Evolutionary conservation across 2,888 invertebrate genomes (phyloP).

Genomic region (Drosophila mulleri): DNA sequence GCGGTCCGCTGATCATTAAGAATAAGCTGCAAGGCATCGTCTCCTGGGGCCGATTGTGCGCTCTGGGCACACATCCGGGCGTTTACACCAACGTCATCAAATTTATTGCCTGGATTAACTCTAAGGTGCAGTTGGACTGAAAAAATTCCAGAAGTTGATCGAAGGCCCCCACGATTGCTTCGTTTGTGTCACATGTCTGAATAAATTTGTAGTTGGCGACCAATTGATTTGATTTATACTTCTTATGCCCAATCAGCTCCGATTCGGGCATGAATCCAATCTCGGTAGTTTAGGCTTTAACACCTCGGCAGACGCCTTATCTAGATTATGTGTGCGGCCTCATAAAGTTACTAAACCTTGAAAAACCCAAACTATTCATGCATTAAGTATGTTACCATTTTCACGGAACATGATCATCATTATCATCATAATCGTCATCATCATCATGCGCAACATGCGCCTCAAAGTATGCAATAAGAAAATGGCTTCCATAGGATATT

Average conservation of each 20-base stretch:
- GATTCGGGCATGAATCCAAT: conserved; percentile 20
- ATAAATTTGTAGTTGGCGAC: conserved; percentile 35
- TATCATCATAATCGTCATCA: no score
- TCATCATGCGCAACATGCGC: neutral
- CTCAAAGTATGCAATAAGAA: conserved; percentile 10
- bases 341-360: conserved; percentile 14
- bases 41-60: conserved; percentile 81
- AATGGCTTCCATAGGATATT: neutral
- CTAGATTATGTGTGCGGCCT: conserved; percentile 7
- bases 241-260: conserved; percentile 17
- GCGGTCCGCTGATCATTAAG: conserved; percentile 75
- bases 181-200: conserved; percentile 45
- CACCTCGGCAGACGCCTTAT: conserved; percentile 12
- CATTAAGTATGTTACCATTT: conserved; percentile 9
- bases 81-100: conserved; percentile 75
- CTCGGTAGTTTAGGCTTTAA: conserved; percentile 15
- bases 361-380: neutral
- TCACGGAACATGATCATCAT: no score
- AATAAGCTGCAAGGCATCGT: conserved; percentile 75
- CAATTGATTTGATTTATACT: conserved; percentile 17
- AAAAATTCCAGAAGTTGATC: neutral
- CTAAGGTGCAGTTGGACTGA: conserved; percentile 20
- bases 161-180: neutral
- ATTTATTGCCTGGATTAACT: conserved; percentile 63
- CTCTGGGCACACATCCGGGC: conserved; percentile 71